These are phyloP conservation scores for Aplochiton taeniatus DNA, from an alignment of 2,797 vertebrate species.

Conservation along the genomic window DNA sequence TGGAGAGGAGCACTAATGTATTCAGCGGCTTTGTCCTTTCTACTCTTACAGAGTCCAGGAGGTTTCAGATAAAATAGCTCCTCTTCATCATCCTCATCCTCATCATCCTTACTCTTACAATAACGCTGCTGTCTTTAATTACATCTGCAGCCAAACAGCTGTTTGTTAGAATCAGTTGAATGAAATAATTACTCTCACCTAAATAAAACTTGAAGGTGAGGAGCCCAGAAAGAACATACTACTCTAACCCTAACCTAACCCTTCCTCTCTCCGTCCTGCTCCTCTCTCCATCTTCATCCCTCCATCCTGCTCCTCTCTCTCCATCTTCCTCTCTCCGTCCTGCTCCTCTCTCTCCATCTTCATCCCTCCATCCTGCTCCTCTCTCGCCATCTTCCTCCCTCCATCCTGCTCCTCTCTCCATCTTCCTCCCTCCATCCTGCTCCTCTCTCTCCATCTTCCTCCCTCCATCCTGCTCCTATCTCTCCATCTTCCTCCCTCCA, in stretches of 20 bases:
- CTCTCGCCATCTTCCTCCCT: too few relatives aligned
- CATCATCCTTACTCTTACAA: too few relatives aligned
- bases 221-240: too few relatives aligned
- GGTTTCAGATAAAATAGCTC: conserved; percentile 49
- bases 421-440: background rate
- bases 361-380: too few relatives aligned
- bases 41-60: conserved; percentile 37
- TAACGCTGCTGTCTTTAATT: too few relatives aligned
- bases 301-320: background rate
- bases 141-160: too few relatives aligned
- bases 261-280: background rate
- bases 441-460: background rate
- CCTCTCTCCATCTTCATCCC: background rate
- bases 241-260: background rate
- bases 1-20: conserved; percentile 53
- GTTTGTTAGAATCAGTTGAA: too few relatives aligned
- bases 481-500: background rate
- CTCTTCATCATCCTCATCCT: too few relatives aligned
- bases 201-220: too few relatives aligned
- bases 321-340: background rate
- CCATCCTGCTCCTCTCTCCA: background rate
- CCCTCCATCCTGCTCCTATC: background rate
- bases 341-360: too few relatives aligned
- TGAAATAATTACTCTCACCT: too few relatives aligned
- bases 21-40: conserved; percentile 58